These are phyloP conservation scores for Pipistrellus nathusii DNA, from an alignment of 2,797 vertebrate species.

Conservation along the genomic window DNA sequence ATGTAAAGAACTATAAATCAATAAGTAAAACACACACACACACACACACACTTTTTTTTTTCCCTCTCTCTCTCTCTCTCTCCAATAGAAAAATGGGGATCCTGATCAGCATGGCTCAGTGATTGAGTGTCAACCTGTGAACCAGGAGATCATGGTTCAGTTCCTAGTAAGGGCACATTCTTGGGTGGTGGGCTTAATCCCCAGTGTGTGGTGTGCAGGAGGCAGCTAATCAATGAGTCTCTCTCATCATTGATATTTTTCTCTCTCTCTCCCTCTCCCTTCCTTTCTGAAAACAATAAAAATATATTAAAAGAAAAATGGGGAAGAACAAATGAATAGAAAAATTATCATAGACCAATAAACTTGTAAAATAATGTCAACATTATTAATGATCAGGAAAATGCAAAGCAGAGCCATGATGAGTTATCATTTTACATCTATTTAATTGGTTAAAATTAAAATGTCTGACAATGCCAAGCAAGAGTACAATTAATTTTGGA, in stretches of 20 bases:
- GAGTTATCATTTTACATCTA: not conserved
- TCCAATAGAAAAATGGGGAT: not conserved
- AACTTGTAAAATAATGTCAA: constrained; percentile 1
- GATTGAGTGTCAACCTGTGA: not conserved
- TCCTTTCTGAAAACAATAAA: too few relatives aligned
- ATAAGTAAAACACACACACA: not conserved
- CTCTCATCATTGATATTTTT: too few relatives aligned
- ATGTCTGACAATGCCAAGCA: not conserved
- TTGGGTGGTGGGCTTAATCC: too few relatives aligned
- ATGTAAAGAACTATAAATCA: constrained; percentile 41
- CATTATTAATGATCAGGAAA: not conserved
- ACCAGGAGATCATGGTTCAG: not conserved
- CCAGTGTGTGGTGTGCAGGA: too few relatives aligned
- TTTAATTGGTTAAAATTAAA: constrained; percentile 57
- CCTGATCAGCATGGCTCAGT: not conserved
- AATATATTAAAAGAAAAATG: constrained; percentile 9
- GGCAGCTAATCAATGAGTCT: too few relatives aligned
- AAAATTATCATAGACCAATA: not conserved
- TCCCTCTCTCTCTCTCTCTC: too few relatives aligned
- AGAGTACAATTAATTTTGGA: not conserved
- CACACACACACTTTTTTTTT: not conserved
- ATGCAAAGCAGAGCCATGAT: not conserved
- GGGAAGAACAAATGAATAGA: not conserved
- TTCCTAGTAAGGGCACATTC: not conserved
- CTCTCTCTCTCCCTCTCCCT: too few relatives aligned